Conservation (phyloP, 2,113 vertebrate species). For the Beaufortia kweichowensis region DNA sequence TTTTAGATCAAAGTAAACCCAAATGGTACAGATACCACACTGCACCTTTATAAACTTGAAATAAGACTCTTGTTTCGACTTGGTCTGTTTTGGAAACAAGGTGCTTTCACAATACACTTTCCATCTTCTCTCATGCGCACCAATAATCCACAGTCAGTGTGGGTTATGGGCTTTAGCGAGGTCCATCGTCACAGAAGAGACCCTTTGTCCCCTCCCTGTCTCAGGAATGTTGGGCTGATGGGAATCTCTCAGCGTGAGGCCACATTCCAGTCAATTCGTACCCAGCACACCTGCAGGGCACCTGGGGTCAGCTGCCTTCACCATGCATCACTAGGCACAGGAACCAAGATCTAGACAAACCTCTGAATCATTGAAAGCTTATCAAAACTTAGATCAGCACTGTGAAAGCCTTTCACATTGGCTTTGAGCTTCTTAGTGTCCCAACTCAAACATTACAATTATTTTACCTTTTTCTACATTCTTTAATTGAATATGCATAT, state of each 20-base stretch:
- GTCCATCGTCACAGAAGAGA: slow-evolving; percentile 42
- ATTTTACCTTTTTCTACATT: too few relatives aligned
- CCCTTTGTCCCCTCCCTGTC: slow-evolving; percentile 46
- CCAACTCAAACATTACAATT: too few relatives aligned
- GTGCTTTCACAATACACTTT: slow-evolving; percentile 22
- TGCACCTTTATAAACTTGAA: slow-evolving; percentile 23
- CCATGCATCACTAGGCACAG: slow-evolving; percentile 51
- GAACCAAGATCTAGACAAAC: not conserved
- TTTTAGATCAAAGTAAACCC: slow-evolving; percentile 25
- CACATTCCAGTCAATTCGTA: slow-evolving; percentile 64
- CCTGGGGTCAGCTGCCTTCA: slow-evolving; percentile 68
- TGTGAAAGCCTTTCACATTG: not conserved
- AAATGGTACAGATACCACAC: slow-evolving; percentile 14
- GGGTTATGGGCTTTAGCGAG: slow-evolving; percentile 21
- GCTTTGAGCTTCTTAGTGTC: not conserved
- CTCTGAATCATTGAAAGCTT: slow-evolving; percentile 15
- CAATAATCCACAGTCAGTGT: slow-evolving; percentile 52
- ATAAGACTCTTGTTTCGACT: slow-evolving; percentile 53
- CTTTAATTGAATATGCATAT: too few relatives aligned
- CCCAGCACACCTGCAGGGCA: slow-evolving; percentile 76
- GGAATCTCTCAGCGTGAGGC: slow-evolving; percentile 65
- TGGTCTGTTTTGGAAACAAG: slow-evolving; percentile 51
- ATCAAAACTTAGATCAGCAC: not conserved
- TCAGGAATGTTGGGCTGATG: slow-evolving; percentile 72
- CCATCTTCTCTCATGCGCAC: not conserved